Percentiles rank a stretch among this genome's conserved stretches.
Conservation (phyloP, 2,113 vertebrate genomes). For the Poicephalus gulielmi region DNA sequence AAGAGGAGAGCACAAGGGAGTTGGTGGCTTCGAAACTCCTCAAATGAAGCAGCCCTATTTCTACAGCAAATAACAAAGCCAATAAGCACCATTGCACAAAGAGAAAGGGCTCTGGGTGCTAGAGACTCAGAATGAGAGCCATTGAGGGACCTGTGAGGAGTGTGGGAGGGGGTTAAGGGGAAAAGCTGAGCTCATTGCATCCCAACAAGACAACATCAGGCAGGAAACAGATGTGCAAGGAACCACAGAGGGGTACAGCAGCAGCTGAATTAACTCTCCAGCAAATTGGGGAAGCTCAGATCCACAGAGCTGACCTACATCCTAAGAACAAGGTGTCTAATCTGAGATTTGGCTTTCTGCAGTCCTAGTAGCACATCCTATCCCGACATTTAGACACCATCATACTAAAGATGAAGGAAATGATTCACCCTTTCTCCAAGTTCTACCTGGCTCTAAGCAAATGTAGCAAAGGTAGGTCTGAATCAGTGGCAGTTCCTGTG, state of each 20-base stretch:
- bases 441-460: background rate
- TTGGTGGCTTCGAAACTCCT: slow-evolving; percentile 20
- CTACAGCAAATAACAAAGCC: slow-evolving; percentile 30
- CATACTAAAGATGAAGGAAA: background rate
- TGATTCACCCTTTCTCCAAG: background rate
- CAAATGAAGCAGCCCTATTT: background rate
- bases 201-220: slow-evolving; percentile 66
- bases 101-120: slow-evolving; percentile 15
- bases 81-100: background rate
- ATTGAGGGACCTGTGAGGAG: slow-evolving; percentile 59
- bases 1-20: background rate
- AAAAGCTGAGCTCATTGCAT: slow-evolving; percentile 78
- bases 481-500: accelerated
- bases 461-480: background rate
- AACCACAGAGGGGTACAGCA: slow-evolving; percentile 67
- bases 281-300: background rate
- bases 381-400: background rate
- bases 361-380: background rate
- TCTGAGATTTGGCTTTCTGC: background rate
- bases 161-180: slow-evolving; percentile 62
- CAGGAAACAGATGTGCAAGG: slow-evolving; percentile 80
- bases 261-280: slow-evolving; percentile 13
- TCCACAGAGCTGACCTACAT: background rate
- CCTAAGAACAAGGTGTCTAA: background rate
- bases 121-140: slow-evolving; percentile 49